Evolutionary conservation across 2,888 invertebrate species (phyloP), one percentile per base, ranked within the genome.

Genomic region (Xanthia icteritia): DNA sequence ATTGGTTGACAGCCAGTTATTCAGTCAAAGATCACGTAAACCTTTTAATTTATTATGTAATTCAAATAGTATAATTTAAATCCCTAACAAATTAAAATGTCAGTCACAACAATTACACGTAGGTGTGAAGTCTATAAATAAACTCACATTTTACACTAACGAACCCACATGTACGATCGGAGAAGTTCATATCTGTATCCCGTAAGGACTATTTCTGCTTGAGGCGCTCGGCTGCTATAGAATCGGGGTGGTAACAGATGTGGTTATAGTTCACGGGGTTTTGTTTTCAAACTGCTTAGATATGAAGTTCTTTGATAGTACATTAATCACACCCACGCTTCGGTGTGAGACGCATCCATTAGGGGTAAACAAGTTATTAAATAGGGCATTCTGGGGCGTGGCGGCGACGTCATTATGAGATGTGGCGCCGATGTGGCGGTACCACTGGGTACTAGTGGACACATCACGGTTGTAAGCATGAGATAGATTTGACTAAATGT

Each of bases 351-450:
- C 31, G 56, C 67, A 73, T 74, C 82, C 76, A 80, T 89, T 87
- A 86, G 86, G 90, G 90, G 92, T 92, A 94, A 93, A 94, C 93
- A 93, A 92, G 93, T 91, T 93, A 94, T 94, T 94, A 93, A 94
- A 93, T 93, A 91, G 92, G 92, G 90, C 93, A 90, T 92, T 86
- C 87, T 87, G 91, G 93, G 92, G 92, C 88, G 92, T 87, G 90
- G 89, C 88, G 90, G 86, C 91, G 84, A 78, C 89, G 87, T 92
- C 92, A 90, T 93, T 92, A 92, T 81, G 88, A 82, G 88, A 82
- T 79, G 88, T 85, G 92, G 92, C 92, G 91, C 86, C 91, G 86
- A 81, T 87, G 76, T 85, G 92, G 72, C 91, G 92, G 69, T 68
- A 64, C 51, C n/a, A 31, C 51, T 15, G 23, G 60, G 74, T 81